Evolutionary conservation across 2,113 vertebrate genomes (phyloP).

Genomic region (Fulmarus glacialis): DNA sequence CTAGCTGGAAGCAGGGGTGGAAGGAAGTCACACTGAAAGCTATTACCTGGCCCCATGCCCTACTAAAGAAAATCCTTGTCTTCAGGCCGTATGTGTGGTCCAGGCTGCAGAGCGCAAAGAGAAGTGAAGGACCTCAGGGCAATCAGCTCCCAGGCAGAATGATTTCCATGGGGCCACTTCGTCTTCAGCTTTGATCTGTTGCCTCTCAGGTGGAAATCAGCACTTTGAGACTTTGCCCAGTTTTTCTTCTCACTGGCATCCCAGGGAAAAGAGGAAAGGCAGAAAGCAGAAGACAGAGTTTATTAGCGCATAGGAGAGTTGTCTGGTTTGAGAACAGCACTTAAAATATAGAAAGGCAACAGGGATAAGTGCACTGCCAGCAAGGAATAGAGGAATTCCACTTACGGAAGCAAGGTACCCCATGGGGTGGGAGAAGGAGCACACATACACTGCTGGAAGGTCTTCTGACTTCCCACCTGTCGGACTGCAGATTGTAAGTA

Average conservation of each 20-base stretch:
- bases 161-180: neutral
- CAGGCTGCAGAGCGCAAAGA: neutral
- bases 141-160: neutral
- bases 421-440: neutral
- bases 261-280: neutral
- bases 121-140: neutral
- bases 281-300: neutral
- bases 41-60: neutral
- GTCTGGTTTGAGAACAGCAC: neutral
- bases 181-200: neutral
- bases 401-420: neutral
- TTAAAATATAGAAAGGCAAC: neutral
- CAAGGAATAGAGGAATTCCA: neutral
- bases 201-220: neutral
- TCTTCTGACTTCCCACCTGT: neutral
- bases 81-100: accelerated
- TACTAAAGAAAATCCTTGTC: neutral
- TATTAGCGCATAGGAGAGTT: neutral
- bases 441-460: neutral
- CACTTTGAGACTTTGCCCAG: neutral
- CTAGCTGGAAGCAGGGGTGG: neutral
- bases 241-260: neutral
- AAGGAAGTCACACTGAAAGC: neutral
- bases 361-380: neutral
- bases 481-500: neutral